phyloP scores from a whole-genome alignment of 2,797 vertebrate genomes.

The Mallotus villosus region DNA sequence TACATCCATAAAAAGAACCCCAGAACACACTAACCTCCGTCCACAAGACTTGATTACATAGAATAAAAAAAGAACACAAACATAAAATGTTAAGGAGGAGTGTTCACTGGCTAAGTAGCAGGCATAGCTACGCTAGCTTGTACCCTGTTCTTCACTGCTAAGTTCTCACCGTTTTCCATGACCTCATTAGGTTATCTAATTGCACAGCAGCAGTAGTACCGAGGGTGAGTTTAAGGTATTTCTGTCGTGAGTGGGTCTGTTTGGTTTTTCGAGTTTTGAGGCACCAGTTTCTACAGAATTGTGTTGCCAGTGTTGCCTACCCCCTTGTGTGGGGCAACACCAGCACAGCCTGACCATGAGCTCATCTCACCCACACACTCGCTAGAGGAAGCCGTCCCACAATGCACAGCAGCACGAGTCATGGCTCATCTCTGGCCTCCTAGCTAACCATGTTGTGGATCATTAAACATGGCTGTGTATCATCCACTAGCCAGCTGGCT shows the following conservation, averaged over 20 bases:
- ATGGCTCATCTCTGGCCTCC: conserved; percentile 44
- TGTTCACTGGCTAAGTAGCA: conserved; percentile 55
- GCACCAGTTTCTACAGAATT: conserved; percentile 1
- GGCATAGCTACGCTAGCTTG: conserved; percentile 14
- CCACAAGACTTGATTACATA: conserved; percentile 74
- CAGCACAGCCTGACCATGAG: conserved; percentile 24
- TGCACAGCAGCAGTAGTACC: conserved; percentile 21
- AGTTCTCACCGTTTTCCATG: conserved; percentile 67
- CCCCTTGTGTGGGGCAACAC: background rate
- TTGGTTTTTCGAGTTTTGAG: conserved; percentile 25
- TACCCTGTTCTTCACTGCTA: conserved; percentile 59
- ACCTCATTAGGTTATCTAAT: conserved; percentile 60
- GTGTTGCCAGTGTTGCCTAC: background rate
- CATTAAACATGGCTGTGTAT: conserved; percentile 62
- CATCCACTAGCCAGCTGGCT: conserved; percentile 64
- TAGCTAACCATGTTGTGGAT: conserved; percentile 60
- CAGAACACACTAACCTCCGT: conserved; percentile 70
- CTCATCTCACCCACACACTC: conserved; percentile 36
- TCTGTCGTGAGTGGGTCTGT: background rate
- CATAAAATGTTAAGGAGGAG: conserved; percentile 62
- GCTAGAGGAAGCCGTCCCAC: conserved; percentile 44
- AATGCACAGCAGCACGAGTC: conserved; percentile 48
- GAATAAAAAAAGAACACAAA: conserved; percentile 70
- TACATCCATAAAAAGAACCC: conserved; percentile 82
- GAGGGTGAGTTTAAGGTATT: conserved; percentile 30